Base-by-base conservation (phyloP, 2,113 vertebrate species). In the Redunca redunca region DNA sequence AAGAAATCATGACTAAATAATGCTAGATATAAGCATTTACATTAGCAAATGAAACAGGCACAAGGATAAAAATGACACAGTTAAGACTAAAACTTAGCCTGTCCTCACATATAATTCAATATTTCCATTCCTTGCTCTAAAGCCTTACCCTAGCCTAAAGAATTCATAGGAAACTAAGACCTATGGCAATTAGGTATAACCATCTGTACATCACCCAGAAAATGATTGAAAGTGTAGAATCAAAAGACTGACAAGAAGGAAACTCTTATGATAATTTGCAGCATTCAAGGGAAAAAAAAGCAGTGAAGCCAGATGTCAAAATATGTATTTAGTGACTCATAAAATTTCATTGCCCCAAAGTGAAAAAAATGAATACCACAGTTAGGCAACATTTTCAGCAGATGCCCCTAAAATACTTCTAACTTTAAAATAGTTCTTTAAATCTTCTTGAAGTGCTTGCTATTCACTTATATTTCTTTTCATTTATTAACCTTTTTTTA, bases 291-390 rank as follows among this genome's bases (percentile, higher is more conserved):
- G 7, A 1, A 87, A 93, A 89, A 97, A 95, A 98, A 96, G 94
- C 43, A 74, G 97, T 90, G 94, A 99, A 98, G 60, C 57, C 95
- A 98, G 98, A 98, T 98, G 95, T 94, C 97, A 98, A 98, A 97
- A 92, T 97, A 97, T 97, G 92, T 97, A 98, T 98, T 98, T 97
- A 98, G 98, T 96, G 90, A 98, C 97, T 98, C 96, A 97, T 95
- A 95, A 94, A 98, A 98, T 78, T 98, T 94, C 95, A 98, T 95
- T 96, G 97, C n/a, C 95, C 83, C 60, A 1, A 19, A 85, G 95
- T 97, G 82, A 94, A 97, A 95, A 97, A 97, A 94, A 88, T 36
- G 21, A 96, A 92, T 52, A 97, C 5, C 53, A 97, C 96, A 98
- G 87, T 92, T 96, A 97, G 90, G 95, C 93, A 98, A 71, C 23